These are phyloP conservation scores for Orius laevigatus DNA, from an alignment of 1,140 invertebrate species.

Conservation along the genomic window DNA sequence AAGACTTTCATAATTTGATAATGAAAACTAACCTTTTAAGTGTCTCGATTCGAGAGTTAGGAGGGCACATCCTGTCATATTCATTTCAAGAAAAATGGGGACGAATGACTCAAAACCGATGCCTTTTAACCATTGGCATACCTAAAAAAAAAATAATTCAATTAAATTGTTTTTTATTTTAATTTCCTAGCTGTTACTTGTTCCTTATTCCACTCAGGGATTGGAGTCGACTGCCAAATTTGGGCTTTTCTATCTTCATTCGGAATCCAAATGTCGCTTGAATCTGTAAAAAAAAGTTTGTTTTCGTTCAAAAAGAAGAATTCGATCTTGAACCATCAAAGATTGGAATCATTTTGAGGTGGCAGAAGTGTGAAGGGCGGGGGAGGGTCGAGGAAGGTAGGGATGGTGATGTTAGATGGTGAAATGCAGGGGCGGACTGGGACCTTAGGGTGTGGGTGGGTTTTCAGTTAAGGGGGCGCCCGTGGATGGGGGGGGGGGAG, in stretches of 20 bases:
- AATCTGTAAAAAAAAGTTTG: slow-evolving; percentile 24
- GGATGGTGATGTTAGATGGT: no score
- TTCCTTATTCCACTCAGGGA: slow-evolving; percentile 73
- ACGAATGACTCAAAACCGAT: slow-evolving; percentile 69
- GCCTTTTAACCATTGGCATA: slow-evolving; percentile 73
- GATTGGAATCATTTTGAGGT: no score
- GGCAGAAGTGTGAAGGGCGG: no score
- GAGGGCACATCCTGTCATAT: slow-evolving; percentile 66
- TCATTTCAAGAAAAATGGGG: slow-evolving; percentile 63
- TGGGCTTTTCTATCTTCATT: slow-evolving; percentile 28
- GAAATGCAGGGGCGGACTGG: no score
- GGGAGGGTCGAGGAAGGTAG: no score
- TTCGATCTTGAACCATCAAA: not conserved
- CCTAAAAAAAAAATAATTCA: slow-evolving; percentile 35
- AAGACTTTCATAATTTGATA: no score
- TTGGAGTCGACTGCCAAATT: slow-evolving; percentile 50
- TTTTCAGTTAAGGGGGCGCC: no score
- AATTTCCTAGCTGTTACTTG: slow-evolving; percentile 39
- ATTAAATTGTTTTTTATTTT: slow-evolving; percentile 10
- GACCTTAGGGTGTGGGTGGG: no score
- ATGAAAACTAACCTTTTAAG: slow-evolving; percentile 50
- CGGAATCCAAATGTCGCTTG: slow-evolving; percentile 34
- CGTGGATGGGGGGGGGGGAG: no score
- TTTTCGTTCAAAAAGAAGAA: slow-evolving; percentile 3
- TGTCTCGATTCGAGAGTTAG: slow-evolving; percentile 70